Conservation (phyloP, 53 echinoderm and acorn worm species). For the Paelopatides confundens region DNA sequence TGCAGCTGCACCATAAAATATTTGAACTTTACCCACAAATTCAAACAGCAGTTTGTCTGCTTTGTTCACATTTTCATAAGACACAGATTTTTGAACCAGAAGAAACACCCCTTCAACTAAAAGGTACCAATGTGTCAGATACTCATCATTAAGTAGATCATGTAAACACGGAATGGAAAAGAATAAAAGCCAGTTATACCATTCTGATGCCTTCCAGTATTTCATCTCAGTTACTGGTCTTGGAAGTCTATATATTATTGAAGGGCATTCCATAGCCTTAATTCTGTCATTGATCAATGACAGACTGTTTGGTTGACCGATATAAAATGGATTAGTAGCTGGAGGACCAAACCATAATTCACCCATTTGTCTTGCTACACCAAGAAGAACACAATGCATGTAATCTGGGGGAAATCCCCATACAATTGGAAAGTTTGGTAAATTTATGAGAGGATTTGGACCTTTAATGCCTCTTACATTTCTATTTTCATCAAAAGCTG, state of each 20-base stretch:
- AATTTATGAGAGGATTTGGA: constrained; percentile 54
- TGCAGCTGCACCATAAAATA: constrained; percentile 53
- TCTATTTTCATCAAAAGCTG: constrained; percentile 42
- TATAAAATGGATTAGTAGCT: constrained; percentile 49
- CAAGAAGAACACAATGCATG: constrained; percentile 62
- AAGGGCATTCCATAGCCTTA: background rate
- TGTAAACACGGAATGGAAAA: constrained; percentile 61
- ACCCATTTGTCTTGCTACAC: constrained; percentile 54
- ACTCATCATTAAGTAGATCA: constrained; percentile 19
- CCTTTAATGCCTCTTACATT: constrained; percentile 64
- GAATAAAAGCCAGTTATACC: constrained; percentile 40
- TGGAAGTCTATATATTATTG: constrained; percentile 13
- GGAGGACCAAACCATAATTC: constrained; percentile 53
- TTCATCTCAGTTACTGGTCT: constrained; percentile 47
- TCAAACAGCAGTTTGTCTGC: constrained; percentile 45
- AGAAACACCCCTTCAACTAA: background rate
- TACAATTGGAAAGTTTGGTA: constrained; percentile 56
- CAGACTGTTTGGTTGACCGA: constrained; percentile 32
- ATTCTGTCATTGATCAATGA: background rate
- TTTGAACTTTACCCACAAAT: constrained; percentile 59
- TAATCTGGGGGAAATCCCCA: constrained; percentile 69
- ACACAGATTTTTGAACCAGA: background rate
- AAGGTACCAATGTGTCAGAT: background rate
- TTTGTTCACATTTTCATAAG: background rate
- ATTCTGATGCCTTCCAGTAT: constrained; percentile 55